These are phyloP conservation scores for Delichon dasypus DNA, from an alignment of 2,797 vertebrate genomes.

Conservation along the genomic window DNA sequence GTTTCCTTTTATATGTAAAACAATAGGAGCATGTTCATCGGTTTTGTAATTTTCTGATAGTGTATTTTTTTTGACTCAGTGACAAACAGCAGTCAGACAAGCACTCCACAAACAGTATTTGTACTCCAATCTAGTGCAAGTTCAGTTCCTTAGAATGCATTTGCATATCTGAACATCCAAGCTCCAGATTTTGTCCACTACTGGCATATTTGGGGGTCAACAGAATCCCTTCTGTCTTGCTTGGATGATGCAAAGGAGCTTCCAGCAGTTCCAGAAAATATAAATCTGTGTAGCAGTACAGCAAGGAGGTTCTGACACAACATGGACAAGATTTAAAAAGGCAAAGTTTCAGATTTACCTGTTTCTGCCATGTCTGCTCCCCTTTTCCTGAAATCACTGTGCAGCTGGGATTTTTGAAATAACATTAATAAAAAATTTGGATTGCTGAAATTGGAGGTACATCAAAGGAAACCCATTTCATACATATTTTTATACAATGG, in stretches of 20 bases:
- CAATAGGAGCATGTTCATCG: background rate
- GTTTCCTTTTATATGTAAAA: background rate
- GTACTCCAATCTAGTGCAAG: background rate
- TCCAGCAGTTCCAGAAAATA: background rate
- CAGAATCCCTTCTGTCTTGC: background rate
- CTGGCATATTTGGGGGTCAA: background rate
- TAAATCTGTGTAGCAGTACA: background rate
- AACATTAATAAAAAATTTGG: constrained; percentile 10
- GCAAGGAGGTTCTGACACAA: accelerated
- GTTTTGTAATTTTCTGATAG: background rate
- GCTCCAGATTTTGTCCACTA: constrained; percentile 11
- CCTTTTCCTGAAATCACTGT: background rate
- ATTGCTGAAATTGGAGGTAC: constrained; percentile 15
- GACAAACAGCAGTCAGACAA: constrained; percentile 14
- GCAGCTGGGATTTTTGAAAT: constrained; percentile 32
- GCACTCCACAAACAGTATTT: background rate
- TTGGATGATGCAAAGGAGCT: background rate
- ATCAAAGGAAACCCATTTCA: constrained; percentile 22
- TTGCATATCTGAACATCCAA: constrained; percentile 20
- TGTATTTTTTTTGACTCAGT: constrained; percentile 32
- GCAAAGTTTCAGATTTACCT: background rate
- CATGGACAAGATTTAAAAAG: background rate
- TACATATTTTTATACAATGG: background rate
- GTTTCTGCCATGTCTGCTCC: background rate
- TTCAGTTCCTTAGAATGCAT: background rate